Percentiles rank a stretch among this genome's conserved stretches.
phyloP scores from a whole-genome alignment of 1,140 invertebrate species.

The Neelides sp. region DNA sequence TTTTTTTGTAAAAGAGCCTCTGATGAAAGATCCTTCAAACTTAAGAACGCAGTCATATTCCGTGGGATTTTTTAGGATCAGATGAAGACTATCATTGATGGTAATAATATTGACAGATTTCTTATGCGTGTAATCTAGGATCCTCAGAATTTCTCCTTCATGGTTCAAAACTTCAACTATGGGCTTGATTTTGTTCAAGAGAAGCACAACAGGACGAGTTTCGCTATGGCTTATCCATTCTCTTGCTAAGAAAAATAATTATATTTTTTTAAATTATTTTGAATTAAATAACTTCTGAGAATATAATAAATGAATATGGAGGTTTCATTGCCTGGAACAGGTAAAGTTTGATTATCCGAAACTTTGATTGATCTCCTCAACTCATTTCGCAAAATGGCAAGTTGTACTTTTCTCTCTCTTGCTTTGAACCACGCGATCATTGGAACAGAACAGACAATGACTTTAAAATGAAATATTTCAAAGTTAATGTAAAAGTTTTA shows the following conservation, averaged over 20 bases:
- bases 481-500: slow-evolving; percentile 15
- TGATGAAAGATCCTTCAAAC: slow-evolving; percentile 18
- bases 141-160: slow-evolving; percentile 35
- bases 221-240: slow-evolving; percentile 39
- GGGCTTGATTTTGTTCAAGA: slow-evolving; percentile 33
- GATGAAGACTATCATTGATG: slow-evolving; percentile 38
- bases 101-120: slow-evolving; percentile 30
- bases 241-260: slow-evolving; percentile 32
- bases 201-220: slow-evolving; percentile 37
- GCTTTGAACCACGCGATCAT: neutral
- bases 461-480: neutral
- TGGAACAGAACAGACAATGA: neutral
- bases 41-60: slow-evolving; percentile 45
- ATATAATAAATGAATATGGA: neutral
- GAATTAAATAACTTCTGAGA: neutral
- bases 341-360: slow-evolving; percentile 5
- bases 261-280: neutral
- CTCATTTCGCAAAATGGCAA: slow-evolving; percentile 4
- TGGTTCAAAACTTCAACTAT: slow-evolving; percentile 34
- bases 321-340: slow-evolving; percentile 10
- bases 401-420: slow-evolving; percentile 5
- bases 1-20: slow-evolving; percentile 11
- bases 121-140: slow-evolving; percentile 33
- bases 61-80: slow-evolving; percentile 43
- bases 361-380: slow-evolving; percentile 13